Percentiles rank a stretch among this genome's conserved stretches.
Conservation (phyloP, 2,888 invertebrate species). For the Metalampra italica region DNA sequence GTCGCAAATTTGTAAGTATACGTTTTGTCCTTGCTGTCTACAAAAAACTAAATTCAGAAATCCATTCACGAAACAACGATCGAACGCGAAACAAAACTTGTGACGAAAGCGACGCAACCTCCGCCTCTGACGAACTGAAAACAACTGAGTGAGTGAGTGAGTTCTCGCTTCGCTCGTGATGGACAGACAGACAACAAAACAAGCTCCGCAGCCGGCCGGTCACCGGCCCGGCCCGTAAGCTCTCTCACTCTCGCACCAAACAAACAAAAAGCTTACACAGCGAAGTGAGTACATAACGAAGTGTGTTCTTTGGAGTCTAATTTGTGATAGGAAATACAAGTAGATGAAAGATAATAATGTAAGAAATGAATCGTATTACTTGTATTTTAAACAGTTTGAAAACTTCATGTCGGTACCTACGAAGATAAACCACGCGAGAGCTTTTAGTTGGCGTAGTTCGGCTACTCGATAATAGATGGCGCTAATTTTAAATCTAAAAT, state of each 20-base stretch:
- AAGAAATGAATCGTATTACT: too few species aligned
- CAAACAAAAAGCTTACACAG: conserved; percentile 6
- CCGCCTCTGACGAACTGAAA: conserved; percentile 18
- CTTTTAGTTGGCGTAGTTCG: conserved; percentile 14
- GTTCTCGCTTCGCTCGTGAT: conserved; percentile 8
- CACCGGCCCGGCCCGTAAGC: conserved; percentile 26
- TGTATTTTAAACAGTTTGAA: too few species aligned
- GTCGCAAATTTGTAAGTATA: too few species aligned
- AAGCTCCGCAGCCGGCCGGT: conserved; percentile 24
- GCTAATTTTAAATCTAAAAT: conserved; percentile 2
- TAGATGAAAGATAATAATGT: too few species aligned
- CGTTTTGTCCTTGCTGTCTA: too few species aligned
- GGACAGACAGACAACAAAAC: conserved; percentile 1
- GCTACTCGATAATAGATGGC: conserved; percentile 41
- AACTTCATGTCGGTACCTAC: too few species aligned
- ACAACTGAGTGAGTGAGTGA: conserved; percentile 15
- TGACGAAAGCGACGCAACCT: conserved; percentile 9
- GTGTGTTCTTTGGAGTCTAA: too few species aligned
- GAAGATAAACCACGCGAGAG: too few species aligned
- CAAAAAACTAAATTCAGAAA: background rate
- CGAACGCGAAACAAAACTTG: conserved; percentile 13
- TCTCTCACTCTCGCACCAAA: background rate
- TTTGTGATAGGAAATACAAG: too few species aligned
- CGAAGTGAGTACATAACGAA: too few species aligned
- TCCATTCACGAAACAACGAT: conserved; percentile 19